A percentile compares a stretch with the other conserved stretches of the same genome.
Evolutionary conservation across 2,797 vertebrate genomes (phyloP).

Genomic region (Gallirallus australis): DNA sequence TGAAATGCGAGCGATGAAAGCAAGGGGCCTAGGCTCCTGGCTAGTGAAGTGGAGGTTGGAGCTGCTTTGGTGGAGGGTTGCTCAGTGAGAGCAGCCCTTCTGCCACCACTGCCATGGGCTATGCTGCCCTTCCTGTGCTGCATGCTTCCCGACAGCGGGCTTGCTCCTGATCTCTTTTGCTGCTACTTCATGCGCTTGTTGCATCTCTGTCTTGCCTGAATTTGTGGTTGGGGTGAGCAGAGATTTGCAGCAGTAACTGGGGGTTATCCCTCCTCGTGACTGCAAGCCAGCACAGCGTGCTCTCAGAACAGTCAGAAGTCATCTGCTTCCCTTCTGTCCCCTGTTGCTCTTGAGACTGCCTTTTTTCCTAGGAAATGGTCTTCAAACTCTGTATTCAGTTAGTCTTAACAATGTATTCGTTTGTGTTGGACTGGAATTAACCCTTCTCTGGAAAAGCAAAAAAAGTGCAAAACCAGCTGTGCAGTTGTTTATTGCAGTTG

Average conservation of each 20-base stretch:
- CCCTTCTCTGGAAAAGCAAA: background rate
- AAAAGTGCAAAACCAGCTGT: background rate
- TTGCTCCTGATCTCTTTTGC: rapidly evolving
- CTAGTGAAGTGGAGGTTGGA: rapidly evolving
- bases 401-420: background rate
- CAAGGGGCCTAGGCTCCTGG: background rate
- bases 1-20: rapidly evolving
- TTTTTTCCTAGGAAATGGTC: background rate
- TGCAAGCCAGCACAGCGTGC: background rate
- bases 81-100: too few species aligned
- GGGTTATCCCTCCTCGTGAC: background rate
- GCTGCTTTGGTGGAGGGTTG: background rate
- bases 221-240: background rate
- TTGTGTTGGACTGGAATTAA: background rate
- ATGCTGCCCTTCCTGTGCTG: background rate
- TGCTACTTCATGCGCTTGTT: rapidly evolving
- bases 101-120: background rate
- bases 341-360: background rate
- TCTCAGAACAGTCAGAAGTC: too few species aligned
- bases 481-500: background rate
- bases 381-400: background rate
- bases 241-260: background rate
- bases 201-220: too few species aligned
- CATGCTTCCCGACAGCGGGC: rapidly evolving
- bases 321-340: background rate